phyloP scores from a whole-genome alignment of 1,140 invertebrate genomes.

The Plutomurus gul region DNA sequence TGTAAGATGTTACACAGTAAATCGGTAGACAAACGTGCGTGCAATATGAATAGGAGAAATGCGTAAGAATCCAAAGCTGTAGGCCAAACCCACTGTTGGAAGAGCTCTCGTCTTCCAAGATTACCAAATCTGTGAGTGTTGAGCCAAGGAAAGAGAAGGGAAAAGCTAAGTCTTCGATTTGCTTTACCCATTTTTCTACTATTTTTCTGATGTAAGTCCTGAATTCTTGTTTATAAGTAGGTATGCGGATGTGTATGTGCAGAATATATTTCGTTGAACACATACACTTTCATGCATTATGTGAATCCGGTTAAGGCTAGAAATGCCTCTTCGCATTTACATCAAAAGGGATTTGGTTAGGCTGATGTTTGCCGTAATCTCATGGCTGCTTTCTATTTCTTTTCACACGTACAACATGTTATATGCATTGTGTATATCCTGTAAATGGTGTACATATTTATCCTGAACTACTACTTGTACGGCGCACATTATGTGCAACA shows the following conservation, averaged over 20 bases:
- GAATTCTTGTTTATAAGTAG: not conserved
- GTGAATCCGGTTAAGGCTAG: constrained; percentile 6
- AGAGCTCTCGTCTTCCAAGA: not conserved
- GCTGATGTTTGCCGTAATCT: constrained; percentile 5
- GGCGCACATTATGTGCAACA: too few relatives aligned
- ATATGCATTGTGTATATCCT: too few relatives aligned
- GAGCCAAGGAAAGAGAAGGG: not conserved
- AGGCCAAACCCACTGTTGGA: not conserved
- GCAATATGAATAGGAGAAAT: not conserved
- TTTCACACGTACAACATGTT: not conserved
- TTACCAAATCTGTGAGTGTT: not conserved
- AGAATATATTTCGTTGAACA: not conserved
- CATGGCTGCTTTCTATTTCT: not conserved
- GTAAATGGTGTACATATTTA: too few relatives aligned
- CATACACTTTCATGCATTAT: not conserved
- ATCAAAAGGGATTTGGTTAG: constrained; percentile 17
- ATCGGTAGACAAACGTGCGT: constrained; percentile 19
- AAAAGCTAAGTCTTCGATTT: not conserved
- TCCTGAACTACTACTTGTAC: too few relatives aligned
- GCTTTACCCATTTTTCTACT: not conserved
- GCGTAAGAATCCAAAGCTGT: not conserved
- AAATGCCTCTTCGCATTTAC: constrained; percentile 24
- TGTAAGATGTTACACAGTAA: not conserved
- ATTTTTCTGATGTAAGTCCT: not conserved
- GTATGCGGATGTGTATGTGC: not conserved